phyloP scores from a whole-genome alignment of 2,797 vertebrate genomes.

The Syndactyla subalaris region DNA sequence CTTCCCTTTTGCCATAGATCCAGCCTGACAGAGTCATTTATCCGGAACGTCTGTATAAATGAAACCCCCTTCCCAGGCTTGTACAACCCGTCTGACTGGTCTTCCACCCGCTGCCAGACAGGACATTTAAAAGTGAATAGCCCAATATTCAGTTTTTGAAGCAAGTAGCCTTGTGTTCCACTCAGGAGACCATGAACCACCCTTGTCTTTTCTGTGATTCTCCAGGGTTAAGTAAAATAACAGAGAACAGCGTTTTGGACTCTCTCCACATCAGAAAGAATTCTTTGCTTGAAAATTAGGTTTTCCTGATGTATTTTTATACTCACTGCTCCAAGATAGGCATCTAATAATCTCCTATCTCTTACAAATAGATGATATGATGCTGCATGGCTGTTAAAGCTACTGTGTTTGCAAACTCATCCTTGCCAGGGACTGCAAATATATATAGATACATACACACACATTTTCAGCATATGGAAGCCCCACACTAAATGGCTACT shows the following conservation, averaged over 20 bases:
- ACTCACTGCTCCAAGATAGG: background rate
- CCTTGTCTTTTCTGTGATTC: background rate
- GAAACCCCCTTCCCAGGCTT: background rate
- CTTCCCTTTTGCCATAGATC: slow-evolving; percentile 38
- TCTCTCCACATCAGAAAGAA: background rate
- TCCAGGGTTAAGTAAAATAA: background rate
- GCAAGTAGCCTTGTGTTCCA: background rate
- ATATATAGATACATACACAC: background rate
- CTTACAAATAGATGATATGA: background rate
- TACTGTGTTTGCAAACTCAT: background rate
- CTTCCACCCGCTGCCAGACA: background rate
- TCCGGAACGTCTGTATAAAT: background rate
- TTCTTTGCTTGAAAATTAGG: background rate
- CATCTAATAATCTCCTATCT: background rate
- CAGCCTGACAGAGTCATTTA: slow-evolving; percentile 23
- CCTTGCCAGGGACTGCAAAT: background rate
- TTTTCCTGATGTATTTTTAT: background rate
- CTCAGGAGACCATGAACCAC: background rate
- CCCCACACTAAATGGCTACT: background rate
- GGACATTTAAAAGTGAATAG: background rate
- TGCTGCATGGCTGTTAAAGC: background rate
- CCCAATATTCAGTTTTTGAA: background rate
- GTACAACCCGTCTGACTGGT: slow-evolving; percentile 37
- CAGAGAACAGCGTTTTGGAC: background rate
- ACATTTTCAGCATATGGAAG: background rate